Conservation (phyloP, 2,888 invertebrate species). For the Ophion slaviceki region DNA sequence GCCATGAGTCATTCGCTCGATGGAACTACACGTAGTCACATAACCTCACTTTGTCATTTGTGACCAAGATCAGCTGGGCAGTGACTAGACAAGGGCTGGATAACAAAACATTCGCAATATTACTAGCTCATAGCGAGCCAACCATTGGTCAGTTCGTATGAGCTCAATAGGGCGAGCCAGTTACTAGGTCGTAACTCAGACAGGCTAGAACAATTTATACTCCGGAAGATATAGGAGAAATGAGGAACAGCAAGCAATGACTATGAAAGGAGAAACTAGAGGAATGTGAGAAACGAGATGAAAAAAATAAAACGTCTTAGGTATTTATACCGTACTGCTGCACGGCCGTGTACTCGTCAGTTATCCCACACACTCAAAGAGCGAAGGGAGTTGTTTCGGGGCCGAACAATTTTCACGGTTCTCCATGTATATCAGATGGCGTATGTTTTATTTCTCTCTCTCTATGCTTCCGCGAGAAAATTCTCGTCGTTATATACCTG, state of each 20-base stretch:
- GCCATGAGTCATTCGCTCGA: too few species aligned
- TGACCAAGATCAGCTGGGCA: too few species aligned
- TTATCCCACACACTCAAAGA: constrained; percentile 15
- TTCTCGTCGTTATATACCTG: constrained; percentile 47
- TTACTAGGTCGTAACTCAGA: too few species aligned
- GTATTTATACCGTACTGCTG: constrained; percentile 48
- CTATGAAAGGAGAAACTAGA: constrained; percentile 10
- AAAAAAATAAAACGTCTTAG: constrained; percentile 18
- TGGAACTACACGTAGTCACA: too few species aligned
- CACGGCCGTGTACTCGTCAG: constrained; percentile 28
- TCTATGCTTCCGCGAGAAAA: constrained; percentile 28
- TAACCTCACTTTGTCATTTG: too few species aligned
- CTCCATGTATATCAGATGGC: constrained; percentile 49
- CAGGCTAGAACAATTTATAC: too few species aligned
- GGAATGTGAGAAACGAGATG: constrained; percentile 30
- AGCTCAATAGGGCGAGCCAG: too few species aligned
- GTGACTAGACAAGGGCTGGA: too few species aligned
- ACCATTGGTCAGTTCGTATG: too few species aligned
- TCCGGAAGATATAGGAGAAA: background rate
- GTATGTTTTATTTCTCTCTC: constrained; percentile 6
- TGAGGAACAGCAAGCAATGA: constrained; percentile 24
- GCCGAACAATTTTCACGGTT: constrained; percentile 58
- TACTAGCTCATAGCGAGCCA: too few species aligned
- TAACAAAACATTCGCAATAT: too few species aligned
- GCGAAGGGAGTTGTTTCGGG: constrained; percentile 48